phyloP scores from a whole-genome alignment of 1,140 invertebrate species.

The Listronotus bonariensis region DNA sequence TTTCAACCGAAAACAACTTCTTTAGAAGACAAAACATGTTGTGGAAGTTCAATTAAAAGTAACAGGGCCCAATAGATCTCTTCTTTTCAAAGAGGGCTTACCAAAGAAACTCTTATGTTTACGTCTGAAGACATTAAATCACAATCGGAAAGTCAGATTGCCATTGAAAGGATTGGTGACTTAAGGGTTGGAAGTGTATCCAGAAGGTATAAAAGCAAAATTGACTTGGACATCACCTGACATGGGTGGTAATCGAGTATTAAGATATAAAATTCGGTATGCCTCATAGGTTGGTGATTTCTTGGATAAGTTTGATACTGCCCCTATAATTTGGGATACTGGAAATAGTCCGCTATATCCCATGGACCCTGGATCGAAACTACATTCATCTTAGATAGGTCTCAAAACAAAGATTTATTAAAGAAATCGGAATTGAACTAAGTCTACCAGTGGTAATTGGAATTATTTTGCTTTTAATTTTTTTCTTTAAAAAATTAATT shows the following conservation, averaged over 20 bases:
- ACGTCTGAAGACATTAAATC: slow-evolving; percentile 50
- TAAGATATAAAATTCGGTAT: slow-evolving; percentile 59
- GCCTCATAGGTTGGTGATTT: slow-evolving; percentile 55
- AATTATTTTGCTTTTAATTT: slow-evolving; percentile 53
- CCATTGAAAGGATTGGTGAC: slow-evolving; percentile 58
- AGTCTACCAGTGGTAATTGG: slow-evolving; percentile 57
- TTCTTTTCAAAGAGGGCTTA: slow-evolving; percentile 58
- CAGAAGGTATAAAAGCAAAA: slow-evolving; percentile 54
- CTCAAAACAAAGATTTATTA: slow-evolving; percentile 54
- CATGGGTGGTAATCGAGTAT: slow-evolving; percentile 58
- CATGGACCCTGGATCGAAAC: slow-evolving; percentile 55
- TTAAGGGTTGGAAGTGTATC: slow-evolving; percentile 54
- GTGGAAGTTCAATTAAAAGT: slow-evolving; percentile 57
- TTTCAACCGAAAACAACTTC: no score
- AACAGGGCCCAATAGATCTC: slow-evolving; percentile 54
- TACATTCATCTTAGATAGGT: slow-evolving; percentile 57
- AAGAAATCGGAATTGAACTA: slow-evolving; percentile 56
- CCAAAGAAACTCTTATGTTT: slow-evolving; percentile 56
- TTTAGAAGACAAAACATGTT: slow-evolving; percentile 54
- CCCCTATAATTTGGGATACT: slow-evolving; percentile 52
- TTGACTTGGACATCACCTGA: slow-evolving; percentile 63
- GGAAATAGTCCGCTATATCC: slow-evolving; percentile 52
- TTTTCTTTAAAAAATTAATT: no score
- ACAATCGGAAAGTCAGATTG: slow-evolving; percentile 30
- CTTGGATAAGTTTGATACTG: slow-evolving; percentile 56